These are phyloP conservation scores for Oeneis ivallda DNA, from an alignment of 2,888 invertebrate species.

Conservation along the genomic window DNA sequence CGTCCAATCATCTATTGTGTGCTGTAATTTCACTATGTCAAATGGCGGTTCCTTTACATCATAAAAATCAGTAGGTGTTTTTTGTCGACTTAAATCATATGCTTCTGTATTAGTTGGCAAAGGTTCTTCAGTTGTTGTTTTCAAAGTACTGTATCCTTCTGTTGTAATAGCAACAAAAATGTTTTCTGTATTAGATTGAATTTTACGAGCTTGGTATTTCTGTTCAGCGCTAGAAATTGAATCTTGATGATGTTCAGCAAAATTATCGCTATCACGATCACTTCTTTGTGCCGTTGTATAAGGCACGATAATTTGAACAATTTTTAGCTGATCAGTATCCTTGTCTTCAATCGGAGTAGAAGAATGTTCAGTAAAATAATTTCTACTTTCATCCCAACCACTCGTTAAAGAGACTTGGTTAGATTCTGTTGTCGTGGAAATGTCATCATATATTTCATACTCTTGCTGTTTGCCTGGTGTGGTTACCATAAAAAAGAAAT, in stretches of 20 bases:
- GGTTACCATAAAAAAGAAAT: constrained; percentile 62
- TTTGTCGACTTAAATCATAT: constrained; percentile 77
- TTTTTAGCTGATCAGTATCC: constrained; percentile 79
- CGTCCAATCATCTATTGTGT: constrained; percentile 93
- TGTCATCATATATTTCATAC: constrained; percentile 73
- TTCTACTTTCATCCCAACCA: constrained; percentile 60
- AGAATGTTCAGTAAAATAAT: constrained; percentile 54
- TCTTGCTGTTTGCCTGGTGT: constrained; percentile 59
- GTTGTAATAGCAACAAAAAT: constrained; percentile 47
- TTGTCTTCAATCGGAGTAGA: constrained; percentile 49
- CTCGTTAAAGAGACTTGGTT: constrained; percentile 47
- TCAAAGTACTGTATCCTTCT: constrained; percentile 53
- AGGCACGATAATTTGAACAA: constrained; percentile 91
- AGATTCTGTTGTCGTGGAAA: constrained; percentile 55
- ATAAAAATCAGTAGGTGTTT: constrained; percentile 63
- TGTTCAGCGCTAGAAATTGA: constrained; percentile 57
- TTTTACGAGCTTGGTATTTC: constrained; percentile 74
- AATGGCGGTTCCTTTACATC: constrained; percentile 82
- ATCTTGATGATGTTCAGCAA: constrained; percentile 62
- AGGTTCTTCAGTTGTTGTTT: constrained; percentile 58
- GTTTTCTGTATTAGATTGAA: constrained; percentile 63
- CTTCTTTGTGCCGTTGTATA: constrained; percentile 83
- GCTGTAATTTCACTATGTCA: constrained; percentile 88
- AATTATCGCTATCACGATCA: constrained; percentile 41
- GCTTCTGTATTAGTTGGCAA: constrained; percentile 61